These are phyloP conservation scores for Paracentrotus lividus DNA, from an alignment of 53 echinoderm and acorn worm species.

Conservation along the genomic window DNA sequence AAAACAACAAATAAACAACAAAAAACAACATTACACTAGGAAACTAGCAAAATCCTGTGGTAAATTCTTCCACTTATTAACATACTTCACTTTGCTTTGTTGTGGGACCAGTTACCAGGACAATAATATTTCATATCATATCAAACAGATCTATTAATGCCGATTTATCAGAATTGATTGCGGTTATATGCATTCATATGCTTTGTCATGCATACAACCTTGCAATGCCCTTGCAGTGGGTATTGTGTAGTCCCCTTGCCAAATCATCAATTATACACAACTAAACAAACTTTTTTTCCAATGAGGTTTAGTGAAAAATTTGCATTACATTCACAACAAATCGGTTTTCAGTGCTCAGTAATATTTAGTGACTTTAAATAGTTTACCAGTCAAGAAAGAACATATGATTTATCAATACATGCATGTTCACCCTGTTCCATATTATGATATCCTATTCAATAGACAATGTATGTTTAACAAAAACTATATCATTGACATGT, in stretches of 20 bases:
- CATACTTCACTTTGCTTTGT: neutral
- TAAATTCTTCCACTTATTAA: neutral
- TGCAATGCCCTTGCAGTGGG: neutral
- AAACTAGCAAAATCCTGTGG: neutral
- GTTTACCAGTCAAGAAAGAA: neutral
- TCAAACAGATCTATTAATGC: neutral
- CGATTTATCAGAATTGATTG: neutral
- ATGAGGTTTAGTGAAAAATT: neutral
- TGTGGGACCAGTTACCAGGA: neutral
- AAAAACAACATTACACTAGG: neutral
- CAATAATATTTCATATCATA: neutral
- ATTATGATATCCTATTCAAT: neutral
- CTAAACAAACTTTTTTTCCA: neutral
- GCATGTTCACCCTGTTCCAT: neutral
- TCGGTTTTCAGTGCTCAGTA: neutral
- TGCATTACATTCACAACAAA: neutral
- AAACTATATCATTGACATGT: neutral
- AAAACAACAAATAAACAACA: neutral
- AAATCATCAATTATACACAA: conserved; percentile 40
- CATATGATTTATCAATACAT: neutral
- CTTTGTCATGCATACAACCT: conserved; percentile 41
- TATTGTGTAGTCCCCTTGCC: conserved; percentile 23
- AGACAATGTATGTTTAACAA: neutral
- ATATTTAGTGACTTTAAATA: neutral
- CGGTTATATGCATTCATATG: conserved; percentile 22